Evolutionary conservation across 2,888 invertebrate genomes (phyloP).

Genomic region (Ormyrus nitidulus): DNA sequence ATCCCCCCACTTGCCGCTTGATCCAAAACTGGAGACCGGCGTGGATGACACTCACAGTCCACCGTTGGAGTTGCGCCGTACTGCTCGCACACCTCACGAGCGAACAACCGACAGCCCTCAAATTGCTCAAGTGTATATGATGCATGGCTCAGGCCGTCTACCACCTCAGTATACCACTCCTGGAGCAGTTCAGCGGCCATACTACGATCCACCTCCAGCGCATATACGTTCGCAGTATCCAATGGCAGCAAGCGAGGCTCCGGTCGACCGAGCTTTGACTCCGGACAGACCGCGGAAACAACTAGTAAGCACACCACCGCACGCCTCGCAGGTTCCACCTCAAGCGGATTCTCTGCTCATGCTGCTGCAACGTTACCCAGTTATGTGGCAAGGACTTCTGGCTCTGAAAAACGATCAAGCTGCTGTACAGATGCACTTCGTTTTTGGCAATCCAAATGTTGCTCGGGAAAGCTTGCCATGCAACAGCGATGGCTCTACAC

Average conservation of each 20-base stretch:
- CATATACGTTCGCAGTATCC: conserved; percentile 76
- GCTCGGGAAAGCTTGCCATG: conserved; percentile 92
- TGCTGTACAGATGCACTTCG: conserved; percentile 99
- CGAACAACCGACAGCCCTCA: conserved; percentile 84
- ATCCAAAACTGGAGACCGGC: conserved; percentile 79
- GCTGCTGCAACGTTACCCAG: conserved; percentile 92
- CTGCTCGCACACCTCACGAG: conserved; percentile 76
- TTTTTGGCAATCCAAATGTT: conserved; percentile 93
- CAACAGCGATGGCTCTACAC: conserved; percentile 88
- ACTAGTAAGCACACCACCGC: conserved; percentile 77
- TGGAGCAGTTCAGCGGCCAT: conserved; percentile 68
- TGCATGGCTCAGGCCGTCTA: conserved; percentile 75
- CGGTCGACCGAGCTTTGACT: conserved; percentile 76
- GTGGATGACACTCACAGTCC: conserved; percentile 82
- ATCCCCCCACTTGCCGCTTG: conserved; percentile 76
- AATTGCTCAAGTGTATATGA: conserved; percentile 82
- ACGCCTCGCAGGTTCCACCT: conserved; percentile 82
- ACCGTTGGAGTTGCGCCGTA: conserved; percentile 83
- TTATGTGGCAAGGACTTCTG: conserved; percentile 97
- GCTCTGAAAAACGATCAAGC: conserved; percentile 98
- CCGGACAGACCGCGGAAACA: conserved; percentile 77
- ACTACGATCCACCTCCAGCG: conserved; percentile 82
- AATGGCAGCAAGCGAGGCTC: conserved; percentile 72
- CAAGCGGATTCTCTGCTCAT: conserved; percentile 90
- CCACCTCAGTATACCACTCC: conserved; percentile 70